Conservation (phyloP, 2,113 vertebrate genomes). For the Eonycteris spelaea region DNA sequence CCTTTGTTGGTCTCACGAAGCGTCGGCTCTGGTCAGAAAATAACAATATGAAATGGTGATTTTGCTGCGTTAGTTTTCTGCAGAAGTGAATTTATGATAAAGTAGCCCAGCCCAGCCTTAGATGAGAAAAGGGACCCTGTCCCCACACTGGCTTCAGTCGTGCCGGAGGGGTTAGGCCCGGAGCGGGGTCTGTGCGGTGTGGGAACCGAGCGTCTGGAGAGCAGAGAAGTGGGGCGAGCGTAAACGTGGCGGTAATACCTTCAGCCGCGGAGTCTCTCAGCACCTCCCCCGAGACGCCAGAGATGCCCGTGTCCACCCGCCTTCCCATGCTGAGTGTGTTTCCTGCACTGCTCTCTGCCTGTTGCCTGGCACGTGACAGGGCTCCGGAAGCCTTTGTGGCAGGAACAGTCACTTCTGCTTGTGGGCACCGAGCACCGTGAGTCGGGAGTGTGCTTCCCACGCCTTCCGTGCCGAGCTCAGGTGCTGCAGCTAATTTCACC, state of each 20-base stretch:
- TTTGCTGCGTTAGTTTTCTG: background rate
- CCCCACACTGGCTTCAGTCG: background rate
- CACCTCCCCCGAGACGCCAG: background rate
- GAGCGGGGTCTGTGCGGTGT: accelerated
- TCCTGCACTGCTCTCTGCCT: background rate
- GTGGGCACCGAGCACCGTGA: accelerated
- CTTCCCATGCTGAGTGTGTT: background rate
- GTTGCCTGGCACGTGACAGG: background rate
- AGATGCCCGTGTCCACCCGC: background rate
- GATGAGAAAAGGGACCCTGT: background rate
- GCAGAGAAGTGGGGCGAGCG: background rate
- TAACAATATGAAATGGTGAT: background rate
- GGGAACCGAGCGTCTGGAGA: no score
- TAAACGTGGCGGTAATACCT: accelerated
- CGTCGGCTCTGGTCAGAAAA: background rate
- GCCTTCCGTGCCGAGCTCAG: background rate
- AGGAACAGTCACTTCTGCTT: background rate
- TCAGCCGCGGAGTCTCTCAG: accelerated
- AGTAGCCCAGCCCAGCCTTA: background rate
- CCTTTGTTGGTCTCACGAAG: background rate
- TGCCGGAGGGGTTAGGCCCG: accelerated
- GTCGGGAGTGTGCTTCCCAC: accelerated
- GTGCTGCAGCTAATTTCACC: accelerated
- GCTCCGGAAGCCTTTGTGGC: background rate
- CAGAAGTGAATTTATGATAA: background rate